These are phyloP conservation scores for Paratrypauchen microcephalus DNA, from an alignment of 2,797 vertebrate species.

Conservation along the genomic window DNA sequence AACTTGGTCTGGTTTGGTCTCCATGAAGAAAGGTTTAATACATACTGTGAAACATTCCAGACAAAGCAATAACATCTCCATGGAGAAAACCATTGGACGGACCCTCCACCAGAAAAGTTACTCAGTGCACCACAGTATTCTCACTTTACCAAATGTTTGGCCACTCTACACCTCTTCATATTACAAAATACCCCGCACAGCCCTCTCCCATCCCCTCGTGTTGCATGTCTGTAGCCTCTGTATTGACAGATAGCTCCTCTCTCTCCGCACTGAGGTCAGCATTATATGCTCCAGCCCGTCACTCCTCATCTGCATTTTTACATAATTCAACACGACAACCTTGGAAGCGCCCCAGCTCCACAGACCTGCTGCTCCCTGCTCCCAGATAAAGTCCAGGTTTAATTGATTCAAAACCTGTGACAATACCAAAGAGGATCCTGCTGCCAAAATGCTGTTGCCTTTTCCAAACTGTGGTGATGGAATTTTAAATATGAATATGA, in stretches of 20 bases:
- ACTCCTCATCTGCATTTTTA: conserved; percentile 17
- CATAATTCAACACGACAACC: not conserved
- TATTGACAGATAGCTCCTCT: not conserved
- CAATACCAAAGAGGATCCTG: not conserved
- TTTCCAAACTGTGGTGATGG: not conserved
- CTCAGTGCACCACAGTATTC: no score
- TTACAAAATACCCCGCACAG: no score
- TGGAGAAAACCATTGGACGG: no score
- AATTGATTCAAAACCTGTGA: not conserved
- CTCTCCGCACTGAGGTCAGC: conserved; percentile 18
- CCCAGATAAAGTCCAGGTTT: not conserved
- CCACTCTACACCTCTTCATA: no score
- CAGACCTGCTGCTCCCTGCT: not conserved
- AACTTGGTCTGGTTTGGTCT: no score
- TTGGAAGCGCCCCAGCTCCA: not conserved
- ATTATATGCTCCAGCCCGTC: conserved; percentile 5
- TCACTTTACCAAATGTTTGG: no score
- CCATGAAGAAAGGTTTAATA: no score
- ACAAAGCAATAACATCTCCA: no score
- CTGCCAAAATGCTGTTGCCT: not conserved
- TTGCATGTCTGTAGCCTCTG: no score
- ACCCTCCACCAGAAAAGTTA: no score
- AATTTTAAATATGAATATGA: conserved; percentile 7
- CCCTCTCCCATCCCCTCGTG: not conserved
- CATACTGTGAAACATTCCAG: no score